Evolutionary conservation across 2,888 invertebrate genomes (phyloP).

Genomic region (Diaperis boleti): DNA sequence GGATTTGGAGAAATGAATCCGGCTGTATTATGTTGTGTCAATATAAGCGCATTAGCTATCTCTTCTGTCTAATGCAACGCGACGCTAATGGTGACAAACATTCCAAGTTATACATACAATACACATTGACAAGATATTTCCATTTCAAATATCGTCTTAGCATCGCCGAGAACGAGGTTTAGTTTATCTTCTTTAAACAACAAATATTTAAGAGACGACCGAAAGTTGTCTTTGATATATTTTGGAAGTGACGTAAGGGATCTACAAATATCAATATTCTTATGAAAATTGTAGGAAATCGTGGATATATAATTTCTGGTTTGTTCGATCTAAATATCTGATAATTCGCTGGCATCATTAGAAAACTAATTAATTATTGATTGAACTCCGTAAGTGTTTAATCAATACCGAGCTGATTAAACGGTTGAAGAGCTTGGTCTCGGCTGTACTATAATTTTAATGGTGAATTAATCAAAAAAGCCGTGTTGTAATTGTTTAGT

Average conservation of each 20-base stretch:
- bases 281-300: background rate
- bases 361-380: slow-evolving; percentile 22
- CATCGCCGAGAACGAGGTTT: slow-evolving; percentile 9
- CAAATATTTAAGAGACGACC: slow-evolving; percentile 17
- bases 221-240: background rate
- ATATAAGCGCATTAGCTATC: slow-evolving; percentile 41
- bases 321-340: background rate
- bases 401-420: slow-evolving; percentile 23
- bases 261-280: too few species aligned
- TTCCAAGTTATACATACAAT: slow-evolving; percentile 33
- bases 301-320: background rate
- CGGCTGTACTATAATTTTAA: slow-evolving; percentile 3
- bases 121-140: slow-evolving; percentile 37
- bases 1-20: slow-evolving; percentile 28
- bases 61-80: slow-evolving; percentile 32
- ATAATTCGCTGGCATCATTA: slow-evolving; percentile 19
- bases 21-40: slow-evolving; percentile 38
- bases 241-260: too few species aligned
- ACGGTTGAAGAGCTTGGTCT: background rate
- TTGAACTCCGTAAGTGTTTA: slow-evolving; percentile 12
- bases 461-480: too few species aligned
- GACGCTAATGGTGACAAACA: slow-evolving; percentile 38
- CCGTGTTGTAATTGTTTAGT: too few species aligned
- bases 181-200: slow-evolving; percentile 15
- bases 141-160: slow-evolving; percentile 34